Evolutionary conservation across 1,140 invertebrate genomes (phyloP), one percentile per base, ranked within the genome.

Genomic region (Caerostris darwini): DNA sequence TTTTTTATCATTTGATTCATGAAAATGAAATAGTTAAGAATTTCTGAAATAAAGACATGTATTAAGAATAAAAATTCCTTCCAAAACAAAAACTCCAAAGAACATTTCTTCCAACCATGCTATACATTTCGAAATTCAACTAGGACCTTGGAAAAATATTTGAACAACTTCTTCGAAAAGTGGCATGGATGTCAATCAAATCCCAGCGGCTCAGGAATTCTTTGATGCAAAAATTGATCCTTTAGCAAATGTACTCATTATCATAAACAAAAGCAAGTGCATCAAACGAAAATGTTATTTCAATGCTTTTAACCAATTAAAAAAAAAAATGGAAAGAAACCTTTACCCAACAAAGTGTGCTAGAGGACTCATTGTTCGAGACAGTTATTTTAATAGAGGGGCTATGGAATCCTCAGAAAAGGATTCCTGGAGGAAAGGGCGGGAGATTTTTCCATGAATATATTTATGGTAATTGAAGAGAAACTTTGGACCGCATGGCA

Each of bases 381-480:
- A 12, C 53, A 64, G 34, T 57, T 87, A 53, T 64, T 87, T 87
- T 87, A 87, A 87, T 87, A 81, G 89, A 81, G 10, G 89, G 50
- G 64, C 58, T 69, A 56, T 89, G 59, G 85, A 59, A 61, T 6
- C 58, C 5, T 83, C 12, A 64, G 82, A 83, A 77, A 77, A 56
- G n/a, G 54, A 57, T n/a, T 58, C 82, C 19, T 53, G 54, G 82
- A 85, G 17, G 56, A 12, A 85, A 17, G 85, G 54, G 14, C 59
- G 85, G 57, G 85, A 50, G 85, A 58, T 50, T 83, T 92, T 92
- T 92, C 71, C 59, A 92, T 92, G 90, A 92, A 92, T 92, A 92
- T 92, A 56, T 92, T 92, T 92, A 92, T 92, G 90, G 90, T 92
- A 92, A 92, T 92, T 92, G 90, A 92, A 83, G 81, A 71, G 71